Evolutionary conservation across 1,140 invertebrate species (phyloP), one percentile per base, ranked within the genome.

Genomic region (Ips nitidus): DNA sequence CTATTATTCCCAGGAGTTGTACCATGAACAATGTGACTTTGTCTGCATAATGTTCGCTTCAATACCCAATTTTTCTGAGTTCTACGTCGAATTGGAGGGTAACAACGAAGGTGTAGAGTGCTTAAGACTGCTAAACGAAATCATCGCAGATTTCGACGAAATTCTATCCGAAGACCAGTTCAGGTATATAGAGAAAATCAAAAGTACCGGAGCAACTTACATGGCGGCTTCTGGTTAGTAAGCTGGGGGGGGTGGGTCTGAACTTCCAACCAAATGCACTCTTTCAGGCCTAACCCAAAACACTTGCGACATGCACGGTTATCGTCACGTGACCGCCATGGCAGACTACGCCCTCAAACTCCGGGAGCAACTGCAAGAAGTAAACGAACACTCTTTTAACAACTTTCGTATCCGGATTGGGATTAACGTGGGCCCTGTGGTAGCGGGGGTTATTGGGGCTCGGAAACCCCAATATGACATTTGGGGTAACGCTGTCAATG

Each of bases 301-400:
- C 52, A 92, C 91, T 0, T 89, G 92, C 71, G 93, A 95, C 81
- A 86, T 91, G 78, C 85, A 86, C 52, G 88, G 89, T 72, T 91
- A 85, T 78, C 86, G 84, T 1, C 94, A 95, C 81, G 90, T 95
- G 50, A 92, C 90, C 0, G 91, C 92, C 0, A 94, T 95, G 90
- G 94, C 94, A 0, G 94, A 97, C 78, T 98, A 94, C 79, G 93
- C 95, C 0, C 83, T 98, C 36, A 86, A 92, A 56, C 87, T 98
- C 55, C 87, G 89, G 57, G 88, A 94, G 71, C 94, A 97, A 81
- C 85, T 98, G 71, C 87, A 90, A 70, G 90, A 93, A 80, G 93
- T 98, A 71, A 98, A 98, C 82, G 90, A 95, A 81, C 94, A 98
- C 82, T 97, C 95, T 2, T 98, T 98, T 82, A 98, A 98, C 83